phyloP scores from a whole-genome alignment of 2,797 vertebrate species.

The Gypaetus barbatus region DNA sequence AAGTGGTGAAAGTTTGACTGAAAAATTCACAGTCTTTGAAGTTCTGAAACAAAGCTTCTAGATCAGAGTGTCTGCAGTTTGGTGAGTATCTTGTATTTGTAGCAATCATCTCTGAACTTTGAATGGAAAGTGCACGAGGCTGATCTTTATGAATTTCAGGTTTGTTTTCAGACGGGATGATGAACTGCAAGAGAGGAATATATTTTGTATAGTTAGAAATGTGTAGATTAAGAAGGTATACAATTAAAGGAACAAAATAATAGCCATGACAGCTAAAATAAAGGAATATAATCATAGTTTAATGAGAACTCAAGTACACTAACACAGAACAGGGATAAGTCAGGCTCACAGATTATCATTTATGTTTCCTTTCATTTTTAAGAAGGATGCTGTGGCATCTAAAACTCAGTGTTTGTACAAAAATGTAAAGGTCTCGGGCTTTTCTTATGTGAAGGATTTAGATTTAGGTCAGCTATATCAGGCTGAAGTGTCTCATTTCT shows the following conservation, averaged over 20 bases:
- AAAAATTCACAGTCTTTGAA: slow-evolving; percentile 92
- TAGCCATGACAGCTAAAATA: background rate
- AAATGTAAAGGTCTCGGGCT: background rate
- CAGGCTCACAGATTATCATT: background rate
- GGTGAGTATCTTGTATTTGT: slow-evolving; percentile 91
- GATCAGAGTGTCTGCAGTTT: slow-evolving; percentile 90
- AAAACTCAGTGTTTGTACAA: background rate
- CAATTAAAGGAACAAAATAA: background rate
- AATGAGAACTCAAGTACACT: background rate
- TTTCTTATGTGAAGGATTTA: background rate
- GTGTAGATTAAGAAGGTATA: background rate
- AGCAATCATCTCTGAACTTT: slow-evolving; percentile 97
- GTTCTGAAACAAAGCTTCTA: slow-evolving; percentile 90
- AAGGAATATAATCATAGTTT: background rate
- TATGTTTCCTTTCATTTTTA: background rate
- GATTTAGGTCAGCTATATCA: background rate
- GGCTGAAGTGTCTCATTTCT: background rate
- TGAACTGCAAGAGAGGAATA: slow-evolving; percentile 79
- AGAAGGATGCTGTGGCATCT: background rate
- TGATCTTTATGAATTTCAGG: slow-evolving; percentile 84
- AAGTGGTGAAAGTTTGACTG: slow-evolving; percentile 78
- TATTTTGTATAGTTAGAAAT: slow-evolving; percentile 15
- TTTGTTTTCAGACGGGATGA: slow-evolving; percentile 88
- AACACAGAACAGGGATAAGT: background rate
- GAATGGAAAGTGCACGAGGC: slow-evolving; percentile 90